Percentiles rank a stretch among this genome's conserved stretches.
Conservation (phyloP, 2,888 invertebrate species). For the Plutella xylostella region DNA sequence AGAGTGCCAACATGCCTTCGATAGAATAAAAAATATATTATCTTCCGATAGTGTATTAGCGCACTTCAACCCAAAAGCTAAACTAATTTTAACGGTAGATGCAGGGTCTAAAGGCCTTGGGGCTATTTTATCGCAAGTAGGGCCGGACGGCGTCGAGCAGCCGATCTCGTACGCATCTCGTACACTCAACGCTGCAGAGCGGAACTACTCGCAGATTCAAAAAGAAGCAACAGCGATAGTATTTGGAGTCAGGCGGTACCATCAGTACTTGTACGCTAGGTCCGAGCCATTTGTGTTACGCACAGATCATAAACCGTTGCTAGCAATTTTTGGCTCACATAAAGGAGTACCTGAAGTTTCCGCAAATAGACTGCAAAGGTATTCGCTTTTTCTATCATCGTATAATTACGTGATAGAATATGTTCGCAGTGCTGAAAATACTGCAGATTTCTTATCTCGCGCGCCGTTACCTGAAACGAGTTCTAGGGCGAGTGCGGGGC, state of each 20-base stretch:
- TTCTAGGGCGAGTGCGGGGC: too few species aligned
- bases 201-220: constrained; percentile 21
- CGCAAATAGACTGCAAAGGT: constrained; percentile 15
- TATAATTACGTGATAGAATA: constrained; percentile 25
- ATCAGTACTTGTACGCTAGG: constrained; percentile 22
- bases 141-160: neutral
- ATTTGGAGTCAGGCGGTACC: constrained; percentile 19
- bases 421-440: constrained; percentile 16
- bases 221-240: constrained; percentile 24
- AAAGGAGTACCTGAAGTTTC: constrained; percentile 23
- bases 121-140: neutral
- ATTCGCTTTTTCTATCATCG: constrained; percentile 3
- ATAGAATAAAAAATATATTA: neutral
- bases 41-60: constrained; percentile 2
- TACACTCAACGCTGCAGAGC: constrained; percentile 18
- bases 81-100: constrained; percentile 6
- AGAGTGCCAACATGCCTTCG: neutral
- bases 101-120: neutral
- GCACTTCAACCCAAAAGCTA: neutral
- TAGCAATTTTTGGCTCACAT: constrained; percentile 22
- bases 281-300: constrained; percentile 18
- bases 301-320: constrained; percentile 21
- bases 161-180: constrained; percentile 17
- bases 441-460: constrained; percentile 2
- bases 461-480: too few species aligned